Evolutionary conservation across 2,113 vertebrate genomes (phyloP), one percentile per base, ranked within the genome.

Genomic region (Oryctolagus cuniculus): DNA sequence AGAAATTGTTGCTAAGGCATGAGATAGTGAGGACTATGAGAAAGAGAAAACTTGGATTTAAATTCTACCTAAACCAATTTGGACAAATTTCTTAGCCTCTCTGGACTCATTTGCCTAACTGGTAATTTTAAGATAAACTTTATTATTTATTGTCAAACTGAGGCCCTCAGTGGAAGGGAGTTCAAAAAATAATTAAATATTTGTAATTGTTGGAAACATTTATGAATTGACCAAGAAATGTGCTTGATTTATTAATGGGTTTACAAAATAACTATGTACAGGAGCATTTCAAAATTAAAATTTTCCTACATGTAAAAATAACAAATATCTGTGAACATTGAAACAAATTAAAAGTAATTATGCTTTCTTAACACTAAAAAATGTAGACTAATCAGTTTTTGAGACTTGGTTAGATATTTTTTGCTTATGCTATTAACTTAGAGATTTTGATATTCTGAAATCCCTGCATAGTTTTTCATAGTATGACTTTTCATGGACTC

Each of bases 201-300:
- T 63, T 84, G 31, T 38, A 78, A 53, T 84, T 78, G 34, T 44
- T 84, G 6, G 34, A 27, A 92, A 72, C 77, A 64, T 77, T 80
- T 73, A 34, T 78, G 11, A 73, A 75, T 74, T n/a, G 31, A 72
- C n/a, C 21, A 72, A 31, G 29, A 92, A 64, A 70, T 66, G 13
- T 89, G 72, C 77, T 83, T 83, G 75, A 61, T 89, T 9, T 73
- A 58, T 87, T 73, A 73, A 92, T 72, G 10, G 24, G 44, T 6
- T 88, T 82, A 5, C 63, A 53, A 88, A 87, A 91, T 75, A 61
- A 5, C 53, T 92, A 88, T 78, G 63, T 78, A 6, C 11, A 95
- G 73, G 58, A n/a, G 4, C 2, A 36, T 44, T 87, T 7, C 29
- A 73, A 80, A 90, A 67, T 22, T 74, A 36, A 83, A 89, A n/a